These are phyloP conservation scores for Chironomus striatipennis DNA, from an alignment of 1,140 invertebrate species.

Conservation along the genomic window DNA sequence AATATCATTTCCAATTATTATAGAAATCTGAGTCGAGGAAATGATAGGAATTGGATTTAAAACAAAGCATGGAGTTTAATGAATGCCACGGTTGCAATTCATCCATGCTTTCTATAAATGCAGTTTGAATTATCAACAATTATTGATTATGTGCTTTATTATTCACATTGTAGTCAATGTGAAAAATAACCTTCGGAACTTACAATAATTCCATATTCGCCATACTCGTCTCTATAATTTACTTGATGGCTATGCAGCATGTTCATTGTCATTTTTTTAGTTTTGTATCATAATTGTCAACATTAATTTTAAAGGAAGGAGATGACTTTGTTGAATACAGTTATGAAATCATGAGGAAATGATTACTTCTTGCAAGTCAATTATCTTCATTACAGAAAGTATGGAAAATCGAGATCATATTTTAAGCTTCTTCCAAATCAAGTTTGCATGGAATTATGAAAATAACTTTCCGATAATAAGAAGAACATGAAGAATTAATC, in stretches of 20 bases:
- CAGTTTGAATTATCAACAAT: not conserved
- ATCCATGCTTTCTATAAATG: not conserved
- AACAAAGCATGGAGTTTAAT: not conserved
- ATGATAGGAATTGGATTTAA: too few species aligned
- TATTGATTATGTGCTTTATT: conserved; percentile 2
- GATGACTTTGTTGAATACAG: not conserved
- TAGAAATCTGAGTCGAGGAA: too few species aligned
- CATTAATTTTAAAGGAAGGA: not conserved
- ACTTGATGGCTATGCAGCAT: too few species aligned
- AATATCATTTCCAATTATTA: too few species aligned
- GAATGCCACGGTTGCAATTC: not conserved
- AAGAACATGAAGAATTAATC: not conserved
- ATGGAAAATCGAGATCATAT: not conserved
- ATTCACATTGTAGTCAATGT: not conserved
- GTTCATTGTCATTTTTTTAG: too few species aligned
- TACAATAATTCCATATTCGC: too few species aligned
- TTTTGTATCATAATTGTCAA: too few species aligned
- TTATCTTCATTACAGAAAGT: not conserved
- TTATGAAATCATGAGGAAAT: not conserved
- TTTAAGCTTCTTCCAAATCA: not conserved
- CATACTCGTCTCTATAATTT: too few species aligned
- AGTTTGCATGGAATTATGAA: too few species aligned
- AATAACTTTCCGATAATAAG: not conserved
- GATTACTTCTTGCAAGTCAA: not conserved
- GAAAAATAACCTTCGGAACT: not conserved